phyloP scores from a whole-genome alignment of 2,888 invertebrate genomes.

The Apomyelois bistriatella region DNA sequence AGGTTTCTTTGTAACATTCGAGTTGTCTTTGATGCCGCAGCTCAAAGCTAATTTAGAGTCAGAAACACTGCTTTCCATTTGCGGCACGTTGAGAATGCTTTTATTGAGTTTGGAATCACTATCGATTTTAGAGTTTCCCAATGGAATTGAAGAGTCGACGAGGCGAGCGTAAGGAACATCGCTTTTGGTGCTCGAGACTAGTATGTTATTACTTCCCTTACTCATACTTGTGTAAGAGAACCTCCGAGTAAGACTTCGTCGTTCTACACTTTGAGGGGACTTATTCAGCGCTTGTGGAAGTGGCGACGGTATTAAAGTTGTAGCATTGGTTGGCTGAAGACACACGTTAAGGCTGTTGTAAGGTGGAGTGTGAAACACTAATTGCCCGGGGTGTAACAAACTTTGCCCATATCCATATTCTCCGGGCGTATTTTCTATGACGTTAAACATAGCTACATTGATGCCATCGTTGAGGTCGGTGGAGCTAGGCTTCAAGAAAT shows the following conservation, averaged over 20 bases:
- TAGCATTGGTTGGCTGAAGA: constrained; percentile 82
- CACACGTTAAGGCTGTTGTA: constrained; percentile 89
- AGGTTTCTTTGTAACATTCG: constrained; percentile 51
- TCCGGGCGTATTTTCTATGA: constrained; percentile 84
- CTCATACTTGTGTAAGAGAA: constrained; percentile 72
- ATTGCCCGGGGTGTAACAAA: constrained; percentile 90
- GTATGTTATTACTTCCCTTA: constrained; percentile 65
- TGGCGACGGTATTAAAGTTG: constrained; percentile 65
- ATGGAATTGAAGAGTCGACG: constrained; percentile 82
- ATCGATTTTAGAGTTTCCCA: constrained; percentile 82
- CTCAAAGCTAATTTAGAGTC: constrained; percentile 92
- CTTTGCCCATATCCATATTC: constrained; percentile 97
- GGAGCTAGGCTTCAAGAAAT: constrained; percentile 92
- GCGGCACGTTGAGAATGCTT: constrained; percentile 76
- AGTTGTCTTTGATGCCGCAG: constrained; percentile 81
- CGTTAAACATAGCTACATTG: constrained; percentile 89
- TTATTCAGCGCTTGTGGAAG: constrained; percentile 61
- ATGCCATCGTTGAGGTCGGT: constrained; percentile 90
- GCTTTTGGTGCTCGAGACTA: constrained; percentile 71
- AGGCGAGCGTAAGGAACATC: constrained; percentile 91
- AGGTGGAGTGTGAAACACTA: constrained; percentile 94
- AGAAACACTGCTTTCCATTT: constrained; percentile 89
- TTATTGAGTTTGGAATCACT: constrained; percentile 85
- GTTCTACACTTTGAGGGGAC: constrained; percentile 63
- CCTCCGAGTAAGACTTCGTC: constrained; percentile 65